Conservation (phyloP, 1,140 invertebrate species). For the Drepana arcuata region DNA sequence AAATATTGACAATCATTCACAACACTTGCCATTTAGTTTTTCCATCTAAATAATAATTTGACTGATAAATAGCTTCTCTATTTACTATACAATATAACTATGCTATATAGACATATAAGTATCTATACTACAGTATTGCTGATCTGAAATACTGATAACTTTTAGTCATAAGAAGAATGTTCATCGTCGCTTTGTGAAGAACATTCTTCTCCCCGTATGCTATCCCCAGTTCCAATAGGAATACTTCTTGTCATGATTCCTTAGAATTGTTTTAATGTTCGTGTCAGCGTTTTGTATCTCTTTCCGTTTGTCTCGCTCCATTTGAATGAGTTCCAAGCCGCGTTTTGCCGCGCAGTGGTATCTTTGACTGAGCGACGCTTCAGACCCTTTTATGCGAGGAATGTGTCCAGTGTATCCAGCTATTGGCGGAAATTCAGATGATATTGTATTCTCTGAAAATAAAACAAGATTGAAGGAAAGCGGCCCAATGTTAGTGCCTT, state of each 20-base stretch:
- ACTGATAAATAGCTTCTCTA: no score
- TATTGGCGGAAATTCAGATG: slow-evolving; percentile 79
- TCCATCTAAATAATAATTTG: no score
- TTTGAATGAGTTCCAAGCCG: slow-evolving; percentile 74
- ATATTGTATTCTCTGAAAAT: slow-evolving; percentile 77
- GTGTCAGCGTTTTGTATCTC: slow-evolving; percentile 47
- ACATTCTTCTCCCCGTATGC: slow-evolving; percentile 72
- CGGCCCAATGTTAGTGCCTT: no score
- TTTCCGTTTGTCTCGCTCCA: slow-evolving; percentile 71
- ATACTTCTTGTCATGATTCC: slow-evolving; percentile 56
- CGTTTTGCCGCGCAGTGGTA: slow-evolving; percentile 78
- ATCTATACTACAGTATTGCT: no score
- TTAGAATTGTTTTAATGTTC: slow-evolving; percentile 52
- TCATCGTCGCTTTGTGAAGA: slow-evolving; percentile 60
- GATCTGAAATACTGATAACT: slow-evolving; percentile 23
- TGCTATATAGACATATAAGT: no score
- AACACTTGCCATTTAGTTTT: no score
- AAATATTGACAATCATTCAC: no score
- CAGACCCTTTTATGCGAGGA: slow-evolving; percentile 76
- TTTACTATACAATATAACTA: no score
- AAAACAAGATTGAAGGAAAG: no score
- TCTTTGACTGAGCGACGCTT: slow-evolving; percentile 77
- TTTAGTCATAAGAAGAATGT: slow-evolving; percentile 57
- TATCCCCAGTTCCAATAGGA: slow-evolving; percentile 71
- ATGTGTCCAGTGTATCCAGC: slow-evolving; percentile 83